Conservation (phyloP, 2,888 invertebrate genomes). For the Tenthredo distinguenda region DNA sequence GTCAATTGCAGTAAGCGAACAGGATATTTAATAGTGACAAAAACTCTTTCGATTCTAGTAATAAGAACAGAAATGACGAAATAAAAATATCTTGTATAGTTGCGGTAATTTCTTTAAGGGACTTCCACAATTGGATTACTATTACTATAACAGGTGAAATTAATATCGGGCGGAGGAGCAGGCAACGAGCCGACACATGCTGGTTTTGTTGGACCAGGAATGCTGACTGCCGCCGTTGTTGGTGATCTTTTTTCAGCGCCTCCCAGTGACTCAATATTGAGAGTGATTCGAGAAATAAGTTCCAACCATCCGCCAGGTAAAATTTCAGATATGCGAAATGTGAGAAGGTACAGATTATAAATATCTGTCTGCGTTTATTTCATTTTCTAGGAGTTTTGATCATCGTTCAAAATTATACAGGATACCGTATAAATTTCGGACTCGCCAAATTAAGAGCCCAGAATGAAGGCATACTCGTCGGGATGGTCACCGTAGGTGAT, state of each 20-base stretch:
- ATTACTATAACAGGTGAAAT: constrained; percentile 75
- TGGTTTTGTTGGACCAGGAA: constrained; percentile 88
- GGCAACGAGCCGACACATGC: constrained; percentile 86
- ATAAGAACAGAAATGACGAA: background rate
- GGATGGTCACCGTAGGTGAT: constrained; percentile 84
- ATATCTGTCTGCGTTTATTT: background rate
- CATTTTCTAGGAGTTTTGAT: constrained; percentile 81
- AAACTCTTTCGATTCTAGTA: background rate
- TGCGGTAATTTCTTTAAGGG: background rate
- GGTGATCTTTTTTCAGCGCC: constrained; percentile 62
- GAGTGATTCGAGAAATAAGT: constrained; percentile 61
- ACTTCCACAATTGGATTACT: constrained; percentile 28
- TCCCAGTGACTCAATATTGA: constrained; percentile 59
- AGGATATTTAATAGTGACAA: background rate
- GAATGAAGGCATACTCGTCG: constrained; percentile 80
- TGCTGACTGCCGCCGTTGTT: constrained; percentile 87
- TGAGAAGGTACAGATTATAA: no score
- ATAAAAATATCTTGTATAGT: background rate
- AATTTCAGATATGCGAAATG: background rate
- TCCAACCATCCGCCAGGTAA: constrained; percentile 58
- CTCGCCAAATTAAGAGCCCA: constrained; percentile 86
- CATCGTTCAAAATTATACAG: constrained; percentile 86
- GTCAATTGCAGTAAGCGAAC: background rate
- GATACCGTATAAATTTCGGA: constrained; percentile 88
- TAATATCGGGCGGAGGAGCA: constrained; percentile 88